A percentile compares a stretch with the other conserved stretches of the same genome.
phyloP scores from a whole-genome alignment of 2,797 vertebrate species.

The Coccyzus lansbergi region DNA sequence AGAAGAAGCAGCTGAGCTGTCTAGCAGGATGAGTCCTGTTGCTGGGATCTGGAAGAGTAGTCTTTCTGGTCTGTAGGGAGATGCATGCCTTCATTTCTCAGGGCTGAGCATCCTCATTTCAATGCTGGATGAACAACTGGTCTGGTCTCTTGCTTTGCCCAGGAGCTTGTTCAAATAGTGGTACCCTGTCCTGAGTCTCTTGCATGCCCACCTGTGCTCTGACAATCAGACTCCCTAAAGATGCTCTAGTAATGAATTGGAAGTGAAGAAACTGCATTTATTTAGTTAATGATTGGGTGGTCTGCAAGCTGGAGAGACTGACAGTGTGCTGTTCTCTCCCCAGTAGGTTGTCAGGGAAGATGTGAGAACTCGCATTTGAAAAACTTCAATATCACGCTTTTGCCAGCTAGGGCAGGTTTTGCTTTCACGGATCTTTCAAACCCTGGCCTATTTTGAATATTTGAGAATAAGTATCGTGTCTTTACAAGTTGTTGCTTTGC shows the following conservation, averaged over 20 bases:
- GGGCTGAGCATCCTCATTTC: neutral
- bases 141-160: neutral
- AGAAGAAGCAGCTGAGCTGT: neutral
- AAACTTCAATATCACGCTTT: neutral
- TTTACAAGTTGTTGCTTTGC: neutral
- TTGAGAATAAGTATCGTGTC: neutral
- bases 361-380: neutral
- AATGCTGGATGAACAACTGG: neutral
- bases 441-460: neutral
- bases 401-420: neutral
- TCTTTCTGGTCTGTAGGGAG: neutral
- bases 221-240: neutral
- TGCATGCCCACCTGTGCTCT: fast-evolving
- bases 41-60: neutral
- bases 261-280: neutral
- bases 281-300: neutral
- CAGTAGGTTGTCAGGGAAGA: neutral
- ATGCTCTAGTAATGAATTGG: neutral
- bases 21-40: neutral
- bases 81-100: neutral
- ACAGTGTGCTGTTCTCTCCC: neutral
- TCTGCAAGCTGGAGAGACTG: neutral
- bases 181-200: no score
- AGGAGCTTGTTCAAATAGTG: neutral
- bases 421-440: neutral